Percentiles rank a stretch among this genome's conserved stretches.
These are phyloP conservation scores for Dinothrombium tinctorium DNA, from an alignment of 1,140 invertebrate species.

Conservation along the genomic window DNA sequence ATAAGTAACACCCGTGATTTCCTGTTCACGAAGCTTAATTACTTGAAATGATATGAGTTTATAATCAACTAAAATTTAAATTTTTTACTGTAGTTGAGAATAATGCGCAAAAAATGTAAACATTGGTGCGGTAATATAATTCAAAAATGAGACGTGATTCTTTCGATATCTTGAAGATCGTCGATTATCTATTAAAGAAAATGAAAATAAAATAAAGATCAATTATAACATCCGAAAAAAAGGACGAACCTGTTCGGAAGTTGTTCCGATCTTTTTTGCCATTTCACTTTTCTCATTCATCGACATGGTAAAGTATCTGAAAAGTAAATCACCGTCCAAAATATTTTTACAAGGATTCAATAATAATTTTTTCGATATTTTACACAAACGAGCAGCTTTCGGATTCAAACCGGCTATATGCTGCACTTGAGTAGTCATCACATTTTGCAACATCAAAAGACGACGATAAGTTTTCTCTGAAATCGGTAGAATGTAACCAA, in stretches of 20 bases:
- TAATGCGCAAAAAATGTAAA: too few relatives aligned
- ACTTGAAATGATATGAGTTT: too few relatives aligned
- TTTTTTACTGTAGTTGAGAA: too few relatives aligned
- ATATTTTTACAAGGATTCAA: conserved; percentile 63
- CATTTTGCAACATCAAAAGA: conserved; percentile 89
- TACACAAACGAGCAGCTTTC: conserved; percentile 23
- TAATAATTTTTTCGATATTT: conserved; percentile 17
- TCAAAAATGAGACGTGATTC: conserved; percentile 70
- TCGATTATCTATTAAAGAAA: conserved; percentile 36
- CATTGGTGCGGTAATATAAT: too few relatives aligned
- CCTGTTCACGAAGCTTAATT: too few relatives aligned
- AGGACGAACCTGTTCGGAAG: conserved; percentile 42
- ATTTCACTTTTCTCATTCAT: conserved; percentile 60
- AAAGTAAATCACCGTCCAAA: conserved; percentile 79
- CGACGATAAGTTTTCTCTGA: conserved; percentile 77
- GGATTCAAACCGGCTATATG: conserved; percentile 43
- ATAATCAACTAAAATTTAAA: too few relatives aligned
- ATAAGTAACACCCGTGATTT: too few relatives aligned
- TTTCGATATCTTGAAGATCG: conserved; percentile 70
- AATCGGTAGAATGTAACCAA: conserved; percentile 76
- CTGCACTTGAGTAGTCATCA: conserved; percentile 56
- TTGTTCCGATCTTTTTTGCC: conserved; percentile 81
- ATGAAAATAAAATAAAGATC: conserved; percentile 8
- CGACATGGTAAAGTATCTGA: conserved; percentile 53
- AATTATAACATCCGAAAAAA: conserved; percentile 2